Base-by-base conservation (phyloP, 2,888 invertebrate species). In the Leucophora obtusa region DNA sequence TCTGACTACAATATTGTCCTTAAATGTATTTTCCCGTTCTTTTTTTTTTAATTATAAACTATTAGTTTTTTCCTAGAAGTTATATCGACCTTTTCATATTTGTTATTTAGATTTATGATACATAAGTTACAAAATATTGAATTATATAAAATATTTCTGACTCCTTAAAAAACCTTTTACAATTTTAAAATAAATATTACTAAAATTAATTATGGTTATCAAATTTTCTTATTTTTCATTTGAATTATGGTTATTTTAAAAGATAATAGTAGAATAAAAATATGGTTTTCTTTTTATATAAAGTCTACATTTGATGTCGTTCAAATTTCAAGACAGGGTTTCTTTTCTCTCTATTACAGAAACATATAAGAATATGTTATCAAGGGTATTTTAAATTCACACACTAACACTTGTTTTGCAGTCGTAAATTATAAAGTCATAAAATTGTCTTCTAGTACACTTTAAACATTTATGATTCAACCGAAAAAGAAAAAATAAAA, bases 381-480 rank as follows among this genome's bases (percentile, higher is more conserved):
- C n/a, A 47, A 4, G 14, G 24, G 5, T 51, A 38, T 53, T 59
- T 28, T 33, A 74, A 53, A 75, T 65, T 74, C 56, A 60, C 54
- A 60, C 62, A 74, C 74, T 70, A 21, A 74, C 59, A 74, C 59
- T 69, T 69, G 54, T 35, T 15, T 58, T 2, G 24, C 56, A 43
- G 38, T 54, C 38, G 75, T 78, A 82, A 78, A 82, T 82, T 82
- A 80, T 77, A 71, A 68, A 74, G 81, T 66, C 73, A 77, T 77
- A 77, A 73, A 74, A 77, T 81, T 54, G 28, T 43, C 62, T 62
- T 53, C 47, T 47, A 10, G 33, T 18, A 7, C 28, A 54, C 18
- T 56, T 72, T 50, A 18, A 71, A 62, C 71, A 62, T 71, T 71
- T 71, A 47, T 50, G 63, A 56, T 72, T 43, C 28, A 51, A 14